Base-by-base conservation (phyloP, 2,888 invertebrate genomes). In the Aporophyla lueneburgensis region DNA sequence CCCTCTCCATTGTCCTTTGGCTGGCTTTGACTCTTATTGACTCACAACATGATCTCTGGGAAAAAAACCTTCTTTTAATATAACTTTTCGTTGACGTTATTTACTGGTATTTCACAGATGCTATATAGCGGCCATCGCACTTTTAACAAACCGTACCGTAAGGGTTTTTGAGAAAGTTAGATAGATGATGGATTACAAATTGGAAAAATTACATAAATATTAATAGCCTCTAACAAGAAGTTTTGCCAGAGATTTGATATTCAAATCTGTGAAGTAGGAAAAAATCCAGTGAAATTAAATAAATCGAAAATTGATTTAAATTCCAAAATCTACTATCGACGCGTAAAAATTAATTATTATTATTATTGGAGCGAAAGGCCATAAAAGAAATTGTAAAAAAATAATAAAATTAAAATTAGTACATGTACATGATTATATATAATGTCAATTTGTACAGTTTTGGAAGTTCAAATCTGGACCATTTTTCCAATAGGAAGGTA, bases 361-460 rank as follows among this genome's bases (percentile, higher is more conserved):
- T 56, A 46, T 58, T 56, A 46, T 58, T 70, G 74, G 82, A 86
- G 85, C 82, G 71, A 71, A 67, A 69, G 9, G 81, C 81, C 75
- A 74, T 80, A 62, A 70, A 67, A 53, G 24, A 80, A 73, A 70
- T 81, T 81, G 85, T 81, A 81, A 74, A 81, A 80, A 81, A 62
- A 70, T 53, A 54, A 83, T 67, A 80, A 83, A 83, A 68, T 68
- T 53, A 61, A 49, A 67, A 56, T 68, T 58, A 75, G 46, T 76
- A 33, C 43, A 33, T 33, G 33, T 33, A 79, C 51, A 67, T 61
- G 66, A 78, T 67, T 53, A 33, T 40, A 14, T 51, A 10, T 46
- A 53, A 43, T 72, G 68, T 77, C 53, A 77, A 82, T 77, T 62
- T 77, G n/a, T 56, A 58, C 56, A 46, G 51, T 56, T 51, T 75